These are phyloP conservation scores for Solenopsis fugax DNA, from an alignment of 1,140 invertebrate species.

Conservation along the genomic window DNA sequence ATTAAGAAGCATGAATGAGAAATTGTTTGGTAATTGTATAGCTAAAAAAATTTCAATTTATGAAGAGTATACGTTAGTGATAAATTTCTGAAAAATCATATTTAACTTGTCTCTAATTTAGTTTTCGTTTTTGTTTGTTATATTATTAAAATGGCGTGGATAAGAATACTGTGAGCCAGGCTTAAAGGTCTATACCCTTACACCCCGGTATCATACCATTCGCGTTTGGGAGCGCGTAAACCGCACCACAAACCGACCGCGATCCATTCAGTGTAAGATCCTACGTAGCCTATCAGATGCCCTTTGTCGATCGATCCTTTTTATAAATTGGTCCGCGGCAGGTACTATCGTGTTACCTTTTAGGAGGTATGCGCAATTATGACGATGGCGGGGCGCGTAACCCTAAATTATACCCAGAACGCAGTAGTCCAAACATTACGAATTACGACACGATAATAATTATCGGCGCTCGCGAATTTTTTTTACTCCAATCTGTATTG, in stretches of 20 bases:
- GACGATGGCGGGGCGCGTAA: slow-evolving; percentile 46
- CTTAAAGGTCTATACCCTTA: slow-evolving; percentile 72
- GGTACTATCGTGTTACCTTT: slow-evolving; percentile 72
- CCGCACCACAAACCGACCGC: slow-evolving; percentile 69
- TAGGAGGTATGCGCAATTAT: slow-evolving; percentile 35
- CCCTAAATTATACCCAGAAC: slow-evolving; percentile 60
- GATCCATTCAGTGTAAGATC: slow-evolving; percentile 75
- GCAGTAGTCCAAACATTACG: slow-evolving; percentile 58
- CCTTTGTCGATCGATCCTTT: slow-evolving; percentile 78
- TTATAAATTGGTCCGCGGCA: slow-evolving; percentile 73
- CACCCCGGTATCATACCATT: slow-evolving; percentile 72
- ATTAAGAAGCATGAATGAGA: neutral
- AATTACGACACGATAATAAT: slow-evolving; percentile 40
- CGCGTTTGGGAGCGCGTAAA: slow-evolving; percentile 73
- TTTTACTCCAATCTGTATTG: neutral
- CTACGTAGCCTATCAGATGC: slow-evolving; percentile 73
- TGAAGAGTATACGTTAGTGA: neutral
- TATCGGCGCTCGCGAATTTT: neutral
- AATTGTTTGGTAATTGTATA: neutral
- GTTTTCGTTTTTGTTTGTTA: neutral
- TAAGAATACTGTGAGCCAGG: slow-evolving; percentile 52
- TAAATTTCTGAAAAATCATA: neutral
- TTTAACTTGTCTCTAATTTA: slow-evolving; percentile 2
- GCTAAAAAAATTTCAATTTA: neutral
- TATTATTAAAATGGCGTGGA: neutral